Percentiles rank a stretch among this genome's conserved stretches.
These are phyloP conservation scores for Paracanthobrama guichenoti DNA, from an alignment of 2,113 vertebrate species.

Conservation along the genomic window DNA sequence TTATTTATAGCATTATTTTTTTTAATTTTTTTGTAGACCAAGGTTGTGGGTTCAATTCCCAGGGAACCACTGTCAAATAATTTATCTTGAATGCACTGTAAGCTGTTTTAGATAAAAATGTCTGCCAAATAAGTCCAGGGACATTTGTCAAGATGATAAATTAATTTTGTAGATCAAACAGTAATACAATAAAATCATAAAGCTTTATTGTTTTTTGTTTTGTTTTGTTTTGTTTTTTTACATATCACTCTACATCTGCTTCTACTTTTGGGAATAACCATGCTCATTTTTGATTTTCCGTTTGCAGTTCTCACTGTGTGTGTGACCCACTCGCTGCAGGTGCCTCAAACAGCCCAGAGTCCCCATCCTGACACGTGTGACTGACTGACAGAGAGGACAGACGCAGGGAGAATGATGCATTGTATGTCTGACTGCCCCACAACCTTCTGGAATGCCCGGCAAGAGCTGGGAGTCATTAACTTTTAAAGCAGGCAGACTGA, in stretches of 20 bases:
- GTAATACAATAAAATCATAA: not conserved
- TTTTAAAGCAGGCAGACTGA: conserved; percentile 66
- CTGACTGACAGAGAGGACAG: conserved; percentile 64
- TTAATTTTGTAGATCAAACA: not conserved
- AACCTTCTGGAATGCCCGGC: conserved; percentile 64
- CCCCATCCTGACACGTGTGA: conserved; percentile 48
- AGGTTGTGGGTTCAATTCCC: not conserved
- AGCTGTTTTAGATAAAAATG: not conserved
- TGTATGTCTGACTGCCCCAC: conserved; percentile 59
- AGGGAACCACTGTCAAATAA: not conserved
- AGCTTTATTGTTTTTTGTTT: not conserved
- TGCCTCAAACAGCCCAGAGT: not conserved
- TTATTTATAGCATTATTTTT: not conserved
- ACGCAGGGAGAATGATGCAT: conserved; percentile 59
- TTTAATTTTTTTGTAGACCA: not conserved
- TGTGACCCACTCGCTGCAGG: not conserved
- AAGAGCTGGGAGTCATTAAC: conserved; percentile 68
- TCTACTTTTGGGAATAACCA: not conserved
- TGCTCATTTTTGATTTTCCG: conserved; percentile 4
- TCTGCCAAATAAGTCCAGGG: not conserved
- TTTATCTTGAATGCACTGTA: not conserved
- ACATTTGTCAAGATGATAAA: not conserved
- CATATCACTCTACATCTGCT: not conserved
- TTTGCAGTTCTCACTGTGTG: not conserved
- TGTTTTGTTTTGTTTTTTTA: not conserved